Evolutionary conservation across 1,140 invertebrate genomes (phyloP), one percentile per base, ranked within the genome.

Genomic region (Lepidurus apus): DNA sequence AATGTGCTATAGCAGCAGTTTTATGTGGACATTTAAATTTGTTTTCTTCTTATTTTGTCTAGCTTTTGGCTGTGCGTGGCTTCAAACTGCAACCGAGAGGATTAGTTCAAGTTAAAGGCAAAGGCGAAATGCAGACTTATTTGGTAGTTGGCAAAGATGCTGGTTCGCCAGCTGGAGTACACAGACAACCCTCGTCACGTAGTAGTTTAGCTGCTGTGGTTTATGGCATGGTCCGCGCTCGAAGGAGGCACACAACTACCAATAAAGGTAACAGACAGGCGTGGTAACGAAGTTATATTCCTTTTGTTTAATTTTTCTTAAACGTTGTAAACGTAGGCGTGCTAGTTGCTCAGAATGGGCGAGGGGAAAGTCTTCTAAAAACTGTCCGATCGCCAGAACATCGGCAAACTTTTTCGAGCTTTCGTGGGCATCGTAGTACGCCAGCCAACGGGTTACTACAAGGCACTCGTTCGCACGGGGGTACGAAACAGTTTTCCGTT

Each of bases 71-170:
- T 80, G 87, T 88, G 0, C 85, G 89, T 81, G 93, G 92, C 1
- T 95, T 91, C 82, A 87, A 91, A 80, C 86, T 93, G 43, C 89
- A 93, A 82, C 89, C 90, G 82, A 89, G 96, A 13, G 96, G 95
- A 0, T 84, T 90, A 13, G 91, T 98, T 43, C 90, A 92, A 79
- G 95, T 98, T 1, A 98, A 98, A 85, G 96, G 95, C 21, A 98
- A 98, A 86, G 96, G 96, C 1, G 90, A 92, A 78, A 97, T 98
- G 96, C 93, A 95, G 83, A 98, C 96, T 1, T 97, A 93, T 85
- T 97, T 94, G 85, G 92, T 98, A 42, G 83, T 90, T 24, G 93
- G 91, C 42, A 88, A 89, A 79, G 87, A 89, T 43, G 83, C 83
- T 4, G 81, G 85, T 80, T 86, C 80, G 80, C 84, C 81, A 80